Base-by-base conservation (phyloP, 2,888 invertebrate species). In the Nyleta sp. region DNA sequence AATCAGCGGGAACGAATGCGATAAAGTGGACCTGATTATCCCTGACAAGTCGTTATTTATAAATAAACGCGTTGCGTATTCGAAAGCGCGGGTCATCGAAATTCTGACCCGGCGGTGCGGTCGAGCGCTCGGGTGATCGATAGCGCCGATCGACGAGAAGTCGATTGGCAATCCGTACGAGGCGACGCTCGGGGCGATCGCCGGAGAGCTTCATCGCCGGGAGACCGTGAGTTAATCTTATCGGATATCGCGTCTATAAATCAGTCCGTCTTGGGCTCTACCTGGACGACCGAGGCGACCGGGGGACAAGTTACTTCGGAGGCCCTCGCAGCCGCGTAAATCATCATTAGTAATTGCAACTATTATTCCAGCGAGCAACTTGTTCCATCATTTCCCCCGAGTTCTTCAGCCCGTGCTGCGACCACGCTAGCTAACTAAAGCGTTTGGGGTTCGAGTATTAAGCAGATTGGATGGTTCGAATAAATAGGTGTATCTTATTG, bases 261-360 rank as follows among this genome's bases (percentile, higher is more conserved):
- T 78, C 78, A 78, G 72, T 57, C 72, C 78, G 44, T 46, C 65
- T 76, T 73, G 55, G 33, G 31, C 55, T 60, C 48, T 31, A 11
- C 42, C 40, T 40, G 46, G 28, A 28, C 33, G 57, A 35, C 8
- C 35, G 17, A 46, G 38, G 48, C 17, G 24, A 7, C 46, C 35
- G 28, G 62, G 15, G 62, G 68, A 67, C 68, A 75, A 68, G 75
- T 50, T 75, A 75, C 62, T 68, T 55, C 35, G 59, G 52, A 40
- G 50, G 15, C 57, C 31, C 42, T 10, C 42, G 42, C 42, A 20
- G 24, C 52, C 28, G 70, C 52, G 64, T 76, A 70, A 76, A 76
- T 76, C 65, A 76, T 71, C 65, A 70, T 76, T 71, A 76, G 70
- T 76, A 72, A 72, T 78, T 72, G 77, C 60, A 33, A 64, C 75